Evolutionary conservation across 2,888 invertebrate species (phyloP), one percentile per base, ranked within the genome.

Genomic region (Nemotelus nigrinus): DNA sequence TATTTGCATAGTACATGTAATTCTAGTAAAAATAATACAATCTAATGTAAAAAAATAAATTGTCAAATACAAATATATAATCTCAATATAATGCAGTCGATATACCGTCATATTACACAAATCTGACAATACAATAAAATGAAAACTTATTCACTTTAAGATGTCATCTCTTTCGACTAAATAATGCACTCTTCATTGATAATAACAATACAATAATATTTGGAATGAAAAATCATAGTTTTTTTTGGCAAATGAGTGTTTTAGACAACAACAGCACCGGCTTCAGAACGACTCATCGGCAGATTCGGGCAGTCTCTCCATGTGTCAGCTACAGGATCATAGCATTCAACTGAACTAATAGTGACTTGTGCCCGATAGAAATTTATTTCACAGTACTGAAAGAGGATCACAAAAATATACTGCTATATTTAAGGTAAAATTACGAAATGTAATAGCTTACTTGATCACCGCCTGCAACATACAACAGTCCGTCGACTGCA

Each of bases 331-430:
- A 91, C 88, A 7, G 96, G 96, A 88, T 96, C 94, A 88, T 93
- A 97, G 82, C 93, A 90, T 87, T 97, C 96, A 10, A 95, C 94
- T 74, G 92, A 91, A 81, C 93, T 91, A 80, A 96, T 92, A 60
- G 96, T 94, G 82, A 94, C 92, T 85, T 95, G 94, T 72, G 94
- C 94, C 82, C 95, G 91, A 88, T 95, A 96, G 88, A 96, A 96
- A 85, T 92, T 91, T 80, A 92, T 92, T 84, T 92, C 93, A 84
- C 93, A 92, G 79, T 93, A 93, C 88, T 84, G 74, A 41, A 77
- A 78, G n/a, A 41, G 77, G 64, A 7, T 45, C 5, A 8, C 39
- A 2, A 63, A 45, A 70, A 25, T 25, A 25, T 25, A 25, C 25
- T 25, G 25, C 25, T 25, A 25, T 25, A 25, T 25, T 25, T 25